A percentile compares a stretch with the other conserved stretches of the same genome.
Evolutionary conservation across 2,888 invertebrate species (phyloP).

Genomic region (Didymodactylos carnosus): DNA sequence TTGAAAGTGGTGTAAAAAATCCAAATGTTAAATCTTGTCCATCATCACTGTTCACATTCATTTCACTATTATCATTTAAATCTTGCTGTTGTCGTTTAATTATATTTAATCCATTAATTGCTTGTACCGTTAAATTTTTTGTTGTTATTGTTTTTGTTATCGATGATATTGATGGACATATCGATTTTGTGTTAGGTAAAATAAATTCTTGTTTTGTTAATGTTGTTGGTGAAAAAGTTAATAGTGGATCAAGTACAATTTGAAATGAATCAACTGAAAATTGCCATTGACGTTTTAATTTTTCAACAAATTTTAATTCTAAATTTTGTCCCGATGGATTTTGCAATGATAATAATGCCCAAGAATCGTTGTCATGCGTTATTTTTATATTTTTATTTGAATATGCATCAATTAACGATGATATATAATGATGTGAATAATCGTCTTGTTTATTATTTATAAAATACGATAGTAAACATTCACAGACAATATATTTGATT

Average conservation of each 20-base stretch:
- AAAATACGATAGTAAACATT: not conserved
- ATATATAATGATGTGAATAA: not conserved
- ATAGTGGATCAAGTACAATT: slow-evolving; percentile 72
- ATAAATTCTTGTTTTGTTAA: too few relatives aligned
- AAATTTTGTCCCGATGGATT: slow-evolving; percentile 46
- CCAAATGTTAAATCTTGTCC: too few relatives aligned
- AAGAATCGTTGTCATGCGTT: not conserved
- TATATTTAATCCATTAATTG: not conserved
- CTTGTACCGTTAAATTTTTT: not conserved
- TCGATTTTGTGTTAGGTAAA: not conserved
- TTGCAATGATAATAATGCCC: slow-evolving; percentile 10
- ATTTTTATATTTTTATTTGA: not conserved
- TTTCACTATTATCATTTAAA: not conserved
- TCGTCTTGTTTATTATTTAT: not conserved
- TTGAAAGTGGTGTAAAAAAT: not conserved
- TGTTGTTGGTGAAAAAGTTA: too few relatives aligned
- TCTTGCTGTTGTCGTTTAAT: not conserved
- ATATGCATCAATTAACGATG: not conserved
- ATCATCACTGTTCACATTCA: too few relatives aligned
- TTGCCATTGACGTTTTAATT: slow-evolving; percentile 92
- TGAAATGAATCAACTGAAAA: slow-evolving; percentile 99
- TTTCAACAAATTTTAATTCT: slow-evolving; percentile 94
- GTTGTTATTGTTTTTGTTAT: not conserved
- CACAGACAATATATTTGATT: not conserved
- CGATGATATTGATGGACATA: not conserved